phyloP scores from a whole-genome alignment of 2,888 invertebrate genomes.

The Dolichopus griseipennis region DNA sequence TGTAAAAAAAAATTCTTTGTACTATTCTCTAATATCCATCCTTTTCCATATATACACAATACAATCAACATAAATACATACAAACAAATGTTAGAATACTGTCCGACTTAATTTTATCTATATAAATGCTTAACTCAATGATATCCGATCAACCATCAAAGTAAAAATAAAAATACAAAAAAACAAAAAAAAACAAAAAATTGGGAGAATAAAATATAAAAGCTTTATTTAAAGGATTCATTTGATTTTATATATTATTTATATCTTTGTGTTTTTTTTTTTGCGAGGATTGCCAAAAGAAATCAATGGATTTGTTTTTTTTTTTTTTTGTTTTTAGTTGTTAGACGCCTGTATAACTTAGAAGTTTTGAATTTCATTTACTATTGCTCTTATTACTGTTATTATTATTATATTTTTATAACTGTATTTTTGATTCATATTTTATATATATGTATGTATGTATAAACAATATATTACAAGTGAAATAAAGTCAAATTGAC shows the following conservation, averaged over 20 bases:
- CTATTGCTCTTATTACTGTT: background rate
- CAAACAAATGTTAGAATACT: background rate
- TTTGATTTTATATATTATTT: background rate
- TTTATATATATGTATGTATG: background rate
- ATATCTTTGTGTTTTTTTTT: too few relatives aligned
- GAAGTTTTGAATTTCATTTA: background rate
- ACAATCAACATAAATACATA: background rate
- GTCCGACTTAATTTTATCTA: constrained; percentile 3
- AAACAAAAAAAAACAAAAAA: too few relatives aligned
- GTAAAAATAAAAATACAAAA: background rate
- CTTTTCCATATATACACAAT: background rate
- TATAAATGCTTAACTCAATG: background rate
- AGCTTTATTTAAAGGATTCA: constrained; percentile 1
- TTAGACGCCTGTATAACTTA: background rate
- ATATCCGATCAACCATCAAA: background rate
- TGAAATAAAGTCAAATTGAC: background rate
- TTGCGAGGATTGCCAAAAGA: background rate
- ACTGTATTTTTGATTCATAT: background rate
- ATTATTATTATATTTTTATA: background rate
- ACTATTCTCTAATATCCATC: too few relatives aligned
- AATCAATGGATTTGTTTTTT: constrained; percentile 1
- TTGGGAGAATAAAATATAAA: background rate
- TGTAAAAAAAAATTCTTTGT: too few relatives aligned
- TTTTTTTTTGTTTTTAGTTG: background rate
- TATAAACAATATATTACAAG: background rate